Evolutionary conservation across 1,140 invertebrate species (phyloP).

Genomic region (Tenebrio molitor): DNA sequence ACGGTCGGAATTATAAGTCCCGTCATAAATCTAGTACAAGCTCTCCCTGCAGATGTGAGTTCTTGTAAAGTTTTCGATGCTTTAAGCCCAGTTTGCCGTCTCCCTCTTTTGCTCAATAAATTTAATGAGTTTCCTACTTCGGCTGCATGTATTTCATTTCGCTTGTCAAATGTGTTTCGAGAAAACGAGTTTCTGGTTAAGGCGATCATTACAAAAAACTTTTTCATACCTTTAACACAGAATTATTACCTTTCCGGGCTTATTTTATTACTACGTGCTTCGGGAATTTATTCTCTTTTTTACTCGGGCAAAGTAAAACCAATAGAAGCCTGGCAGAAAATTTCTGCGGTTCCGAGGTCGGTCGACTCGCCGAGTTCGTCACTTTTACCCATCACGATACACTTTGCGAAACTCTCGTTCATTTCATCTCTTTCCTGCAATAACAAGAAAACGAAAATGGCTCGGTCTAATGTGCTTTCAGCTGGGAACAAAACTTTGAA

Average conservation of each 20-base stretch:
- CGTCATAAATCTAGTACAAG: slow-evolving; percentile 41
- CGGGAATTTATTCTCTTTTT: background rate
- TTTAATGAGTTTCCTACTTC: slow-evolving; percentile 41
- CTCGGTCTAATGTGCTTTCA: too few species aligned
- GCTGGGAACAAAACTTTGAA: background rate
- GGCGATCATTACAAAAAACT: slow-evolving; percentile 27
- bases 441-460: too few species aligned
- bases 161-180: slow-evolving; percentile 27
- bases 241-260: slow-evolving; percentile 17
- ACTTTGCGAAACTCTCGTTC: too few species aligned
- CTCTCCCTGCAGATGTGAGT: slow-evolving; percentile 42
- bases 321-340: too few species aligned
- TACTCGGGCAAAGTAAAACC: background rate
- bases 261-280: slow-evolving; percentile 11
- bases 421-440: too few species aligned
- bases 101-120: slow-evolving; percentile 36
- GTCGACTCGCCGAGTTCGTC: too few species aligned
- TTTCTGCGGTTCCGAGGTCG: background rate
- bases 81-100: slow-evolving; percentile 27
- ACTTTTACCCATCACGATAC: too few species aligned
- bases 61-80: slow-evolving; percentile 44
- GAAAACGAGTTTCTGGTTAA: slow-evolving; percentile 27
- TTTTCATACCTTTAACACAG: slow-evolving; percentile 20
- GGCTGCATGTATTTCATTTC: slow-evolving; percentile 41
- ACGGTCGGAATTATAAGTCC: slow-evolving; percentile 41